Base-by-base conservation (phyloP, 2,113 vertebrate genomes). In the Syngnathus floridae region DNA sequence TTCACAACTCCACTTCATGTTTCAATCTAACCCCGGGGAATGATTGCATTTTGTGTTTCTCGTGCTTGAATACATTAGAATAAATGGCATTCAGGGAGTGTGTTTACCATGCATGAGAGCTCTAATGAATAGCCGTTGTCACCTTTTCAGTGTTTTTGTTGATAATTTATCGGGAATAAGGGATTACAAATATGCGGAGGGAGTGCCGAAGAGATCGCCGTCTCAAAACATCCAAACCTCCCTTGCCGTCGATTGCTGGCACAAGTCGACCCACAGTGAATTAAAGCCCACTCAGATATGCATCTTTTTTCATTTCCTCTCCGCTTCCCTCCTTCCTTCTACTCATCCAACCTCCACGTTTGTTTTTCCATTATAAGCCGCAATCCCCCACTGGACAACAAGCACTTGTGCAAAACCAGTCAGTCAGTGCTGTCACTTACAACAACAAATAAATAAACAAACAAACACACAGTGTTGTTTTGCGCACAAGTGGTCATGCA, bases 231-330 rank as follows among this genome's bases (percentile, higher is more conserved):
- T 41, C 49, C 54, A 51, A 38, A 58, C 61, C 38, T n/a, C 70
- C 37, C 61, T 60, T 65, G 38, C 45, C 56, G 45, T 21, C 37
- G 57, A 61, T 59, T 73, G 49, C 65, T 45, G 45, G 62, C 17
- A 66, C 21, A 36, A 49, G 45, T 11, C n/a, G 62, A 48, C 7
- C 37, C 10, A 58, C 19, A 35, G 65, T 64, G 66, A 77, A 84
- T 74, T 68, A 74, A 80, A 74, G 57, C 64, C 13, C 58, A 61
- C 59, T 72, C 64, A 51, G 68, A 82, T 83, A 73, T 76, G 61
- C 52, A 82, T 85, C 82, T 63, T 66, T 3, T 79, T 86, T 86
- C 74, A 86, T 87, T 86, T 80, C 72, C 84, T 77, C 57, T 43
- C 19, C 51, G 62, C 64, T 69, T 70, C 65, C 75, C 61, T 72